These are phyloP conservation scores for Patella caerulea DNA, from an alignment of 2,888 invertebrate species.

Conservation along the genomic window DNA sequence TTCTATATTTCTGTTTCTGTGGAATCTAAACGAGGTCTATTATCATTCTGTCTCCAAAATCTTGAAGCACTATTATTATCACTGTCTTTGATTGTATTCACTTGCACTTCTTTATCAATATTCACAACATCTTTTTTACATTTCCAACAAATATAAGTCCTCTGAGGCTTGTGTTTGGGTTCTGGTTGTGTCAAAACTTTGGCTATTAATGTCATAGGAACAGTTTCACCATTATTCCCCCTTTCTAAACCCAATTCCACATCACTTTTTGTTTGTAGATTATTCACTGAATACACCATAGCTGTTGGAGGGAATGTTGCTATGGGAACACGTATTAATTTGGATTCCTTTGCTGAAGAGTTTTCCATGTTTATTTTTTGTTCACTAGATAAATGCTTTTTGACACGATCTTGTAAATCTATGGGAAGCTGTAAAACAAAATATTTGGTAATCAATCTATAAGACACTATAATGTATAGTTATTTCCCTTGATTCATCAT, in stretches of 20 bases:
- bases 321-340: constrained; percentile 82
- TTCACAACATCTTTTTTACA: constrained; percentile 60
- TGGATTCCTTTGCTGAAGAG: constrained; percentile 41
- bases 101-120: constrained; percentile 62
- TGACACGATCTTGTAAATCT: constrained; percentile 91
- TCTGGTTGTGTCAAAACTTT: constrained; percentile 63
- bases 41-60: constrained; percentile 30
- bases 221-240: constrained; percentile 33
- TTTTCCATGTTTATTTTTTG: constrained; percentile 61
- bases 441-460: constrained; percentile 23
- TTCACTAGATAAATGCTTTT: constrained; percentile 69
- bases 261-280: constrained; percentile 46
- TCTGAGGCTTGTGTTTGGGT: constrained; percentile 47
- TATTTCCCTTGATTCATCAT: background rate
- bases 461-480: background rate
- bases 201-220: constrained; percentile 66
- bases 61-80: constrained; percentile 3
- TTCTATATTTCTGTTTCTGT: constrained; percentile 53
- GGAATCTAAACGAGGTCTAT: constrained; percentile 41
- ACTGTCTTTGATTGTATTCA: constrained; percentile 36
- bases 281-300: constrained; percentile 78
- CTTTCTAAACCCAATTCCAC: background rate
- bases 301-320: constrained; percentile 88
- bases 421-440: constrained; percentile 82
- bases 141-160: constrained; percentile 61